phyloP scores from a whole-genome alignment of 2,113 vertebrate species.

The Lagopus leucura region DNA sequence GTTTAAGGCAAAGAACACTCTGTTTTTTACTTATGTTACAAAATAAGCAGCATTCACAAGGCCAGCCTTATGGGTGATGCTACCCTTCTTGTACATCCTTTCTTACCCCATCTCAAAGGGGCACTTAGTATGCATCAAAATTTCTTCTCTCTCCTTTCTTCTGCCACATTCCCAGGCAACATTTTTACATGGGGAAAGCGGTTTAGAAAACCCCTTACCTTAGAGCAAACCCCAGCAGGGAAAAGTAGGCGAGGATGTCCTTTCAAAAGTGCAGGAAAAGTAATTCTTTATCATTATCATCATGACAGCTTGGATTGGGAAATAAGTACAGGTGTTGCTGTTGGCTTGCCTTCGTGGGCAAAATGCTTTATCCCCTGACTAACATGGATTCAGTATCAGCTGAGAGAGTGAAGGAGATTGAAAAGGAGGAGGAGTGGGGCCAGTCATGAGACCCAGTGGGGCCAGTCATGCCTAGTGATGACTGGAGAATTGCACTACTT shows the following conservation, averaged over 20 bases:
- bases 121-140: rapidly evolving
- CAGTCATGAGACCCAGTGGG: neutral
- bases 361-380: neutral
- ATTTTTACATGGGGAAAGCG: neutral
- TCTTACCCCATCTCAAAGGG: neutral
- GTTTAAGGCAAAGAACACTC: neutral
- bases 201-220: neutral
- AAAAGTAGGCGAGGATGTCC: neutral
- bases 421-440: neutral
- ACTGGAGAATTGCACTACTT: neutral
- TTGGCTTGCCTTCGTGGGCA: neutral
- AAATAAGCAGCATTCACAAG: neutral
- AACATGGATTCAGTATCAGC: neutral
- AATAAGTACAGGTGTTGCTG: neutral
- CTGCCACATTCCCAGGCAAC: neutral
- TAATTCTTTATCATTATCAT: neutral
- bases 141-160: neutral
- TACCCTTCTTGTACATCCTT: neutral
- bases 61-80: neutral
- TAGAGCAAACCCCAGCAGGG: neutral
- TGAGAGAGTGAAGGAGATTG: neutral
- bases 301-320: neutral
- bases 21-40: neutral
- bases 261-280: neutral
- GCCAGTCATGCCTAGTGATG: neutral